phyloP scores from a whole-genome alignment of 1,140 invertebrate species.

The Drosophila gunungcola region DNA sequence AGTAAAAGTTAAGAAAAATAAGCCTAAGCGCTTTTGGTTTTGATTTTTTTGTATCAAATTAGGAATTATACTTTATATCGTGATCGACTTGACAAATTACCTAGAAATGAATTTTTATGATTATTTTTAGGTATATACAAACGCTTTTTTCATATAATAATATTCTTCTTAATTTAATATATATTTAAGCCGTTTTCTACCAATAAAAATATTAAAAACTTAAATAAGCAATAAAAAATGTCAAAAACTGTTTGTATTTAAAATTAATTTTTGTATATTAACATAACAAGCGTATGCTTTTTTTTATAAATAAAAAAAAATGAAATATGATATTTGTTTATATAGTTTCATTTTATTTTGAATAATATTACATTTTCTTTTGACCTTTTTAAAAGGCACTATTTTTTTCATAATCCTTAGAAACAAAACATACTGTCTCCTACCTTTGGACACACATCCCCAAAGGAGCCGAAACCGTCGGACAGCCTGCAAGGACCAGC shows the following conservation, averaged over 20 bases:
- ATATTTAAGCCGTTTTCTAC: too few species aligned
- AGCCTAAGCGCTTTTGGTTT: slow-evolving; percentile 40
- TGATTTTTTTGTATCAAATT: slow-evolving; percentile 29
- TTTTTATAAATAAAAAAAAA: too few species aligned
- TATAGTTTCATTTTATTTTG: neutral
- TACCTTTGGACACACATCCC: slow-evolving; percentile 22
- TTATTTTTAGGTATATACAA: too few species aligned
- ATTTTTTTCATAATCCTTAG: too few species aligned
- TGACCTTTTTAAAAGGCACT: neutral
- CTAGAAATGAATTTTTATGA: neutral
- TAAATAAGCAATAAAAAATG: too few species aligned
- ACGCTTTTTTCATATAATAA: too few species aligned
- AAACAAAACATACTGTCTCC: neutral
- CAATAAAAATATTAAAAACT: too few species aligned
- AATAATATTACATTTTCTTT: neutral
- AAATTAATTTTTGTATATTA: too few species aligned
- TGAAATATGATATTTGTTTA: too few species aligned
- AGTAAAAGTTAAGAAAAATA: slow-evolving; percentile 34
- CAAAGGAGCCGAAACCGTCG: slow-evolving; percentile 4
- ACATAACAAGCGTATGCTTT: too few species aligned
- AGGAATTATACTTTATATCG: rapidly evolving
- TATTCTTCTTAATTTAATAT: too few species aligned
- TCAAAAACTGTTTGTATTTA: too few species aligned
- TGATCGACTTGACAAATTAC: slow-evolving; percentile 3
- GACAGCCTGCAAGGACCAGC: slow-evolving; percentile 1